Conservation (phyloP, 2,113 vertebrate genomes). For the Grammomys surdaster region DNA sequence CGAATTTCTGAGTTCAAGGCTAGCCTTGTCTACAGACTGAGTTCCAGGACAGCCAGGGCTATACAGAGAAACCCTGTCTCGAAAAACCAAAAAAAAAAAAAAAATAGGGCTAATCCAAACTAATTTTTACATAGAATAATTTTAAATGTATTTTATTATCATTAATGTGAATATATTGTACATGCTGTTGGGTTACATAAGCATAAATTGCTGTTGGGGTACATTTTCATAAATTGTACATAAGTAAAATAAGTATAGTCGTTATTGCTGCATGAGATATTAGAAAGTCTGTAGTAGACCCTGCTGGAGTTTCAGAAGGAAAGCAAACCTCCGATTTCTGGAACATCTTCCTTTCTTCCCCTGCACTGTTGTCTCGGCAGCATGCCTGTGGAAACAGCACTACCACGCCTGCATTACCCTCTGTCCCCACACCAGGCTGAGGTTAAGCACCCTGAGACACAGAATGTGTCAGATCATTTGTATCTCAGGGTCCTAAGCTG, state of each 20-base stretch:
- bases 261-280: neutral
- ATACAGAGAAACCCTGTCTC: no score
- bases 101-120: slow-evolving; percentile 37
- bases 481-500: neutral
- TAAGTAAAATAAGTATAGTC: slow-evolving; percentile 2
- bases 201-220: no score
- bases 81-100: no score
- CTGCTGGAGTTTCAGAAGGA: slow-evolving; percentile 30
- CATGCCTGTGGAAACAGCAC: neutral
- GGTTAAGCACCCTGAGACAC: neutral
- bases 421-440: neutral
- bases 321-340: neutral
- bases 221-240: neutral
- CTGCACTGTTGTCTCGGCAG: slow-evolving; percentile 28
- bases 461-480: slow-evolving; percentile 1
- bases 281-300: neutral
- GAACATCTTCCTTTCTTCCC: neutral
- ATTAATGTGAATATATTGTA: neutral
- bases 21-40: no score
- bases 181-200: neutral
- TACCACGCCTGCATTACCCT: neutral
- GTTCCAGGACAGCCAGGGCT: no score
- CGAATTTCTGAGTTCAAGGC: no score
- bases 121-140: neutral
- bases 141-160: neutral